Evolutionary conservation across 1,140 invertebrate species (phyloP), one percentile per base, ranked within the genome.

Genomic region (Nephila pilipes): DNA sequence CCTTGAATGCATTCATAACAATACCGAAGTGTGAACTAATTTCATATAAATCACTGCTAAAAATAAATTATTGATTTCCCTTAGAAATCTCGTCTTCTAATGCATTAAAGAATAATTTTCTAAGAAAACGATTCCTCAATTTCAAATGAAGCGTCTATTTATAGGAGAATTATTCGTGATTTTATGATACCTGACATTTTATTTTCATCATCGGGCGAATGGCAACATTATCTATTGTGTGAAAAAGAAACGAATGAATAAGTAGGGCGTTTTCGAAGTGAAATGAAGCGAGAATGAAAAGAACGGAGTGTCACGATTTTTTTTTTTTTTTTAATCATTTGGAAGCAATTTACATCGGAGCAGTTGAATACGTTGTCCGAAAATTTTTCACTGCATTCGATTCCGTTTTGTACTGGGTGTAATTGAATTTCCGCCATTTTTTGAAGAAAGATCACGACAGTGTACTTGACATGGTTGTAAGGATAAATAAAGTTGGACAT

Each of bases 201-300:
- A 75, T 18, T 36, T 75, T 14, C 69, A 32, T 32, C 25, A 32
- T 32, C 36, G 12, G 10, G 16, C 16, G 69, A 36, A 18, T 16
- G 6, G 29, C 18, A 36, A 75, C 69, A 75, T 65, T 65, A 36
- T 75, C 69, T 36, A 75, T 75, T 75, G 69, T 75, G 69, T 75
- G 69, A 75, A 75, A 75, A 75, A 36, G 69, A 75, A 36, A 75
- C 69, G 69, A 75, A 5, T 20, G 69, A 75, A 75, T 75, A 75
- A 75, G 29, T 75, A 36, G 69, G 69, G 29, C 69, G 29, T 20
- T 32, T 75, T 75, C 16, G 32, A 75, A 75, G 18, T 36, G 69
- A 75, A 36, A 75, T 75, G 69, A 75, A 75, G 69, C 69, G 69
- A 75, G 32, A 16, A 36, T 32, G 29, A 75, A 75, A 75, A 75